Conservation (phyloP, 2,113 vertebrate genomes). For the Platichthys flesus region DNA sequence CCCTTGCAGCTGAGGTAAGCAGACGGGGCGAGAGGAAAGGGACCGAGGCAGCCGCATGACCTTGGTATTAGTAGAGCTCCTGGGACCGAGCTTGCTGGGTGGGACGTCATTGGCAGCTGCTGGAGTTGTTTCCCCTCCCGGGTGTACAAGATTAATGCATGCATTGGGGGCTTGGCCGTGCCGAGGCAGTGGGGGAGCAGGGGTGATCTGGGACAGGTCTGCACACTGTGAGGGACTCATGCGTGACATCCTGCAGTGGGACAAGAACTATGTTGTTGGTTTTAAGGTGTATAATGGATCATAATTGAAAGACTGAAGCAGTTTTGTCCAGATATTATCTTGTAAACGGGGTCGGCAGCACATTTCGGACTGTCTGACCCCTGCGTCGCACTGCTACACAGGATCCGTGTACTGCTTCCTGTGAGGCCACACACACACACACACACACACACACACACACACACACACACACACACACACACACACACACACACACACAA, state of each 20-base stretch:
- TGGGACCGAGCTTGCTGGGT: constrained; percentile 78
- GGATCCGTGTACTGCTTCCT: constrained; percentile 35
- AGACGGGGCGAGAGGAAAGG: constrained; percentile 53
- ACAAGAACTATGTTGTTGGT: not conserved
- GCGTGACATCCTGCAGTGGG: constrained; percentile 11
- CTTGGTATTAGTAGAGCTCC: constrained; percentile 84
- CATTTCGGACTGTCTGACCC: constrained; percentile 21
- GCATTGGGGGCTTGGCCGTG: constrained; percentile 54
- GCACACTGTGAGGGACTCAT: constrained; percentile 22
- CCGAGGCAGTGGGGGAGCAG: constrained; percentile 40
- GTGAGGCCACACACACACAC: constrained; percentile 23
- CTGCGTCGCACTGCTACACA: constrained; percentile 25
- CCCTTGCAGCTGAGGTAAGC: constrained; percentile 54
- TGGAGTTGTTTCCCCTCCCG: constrained; percentile 73
- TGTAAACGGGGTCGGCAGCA: not conserved
- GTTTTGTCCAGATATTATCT: not conserved
- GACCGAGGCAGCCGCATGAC: constrained; percentile 69
- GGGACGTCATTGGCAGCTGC: constrained; percentile 79
- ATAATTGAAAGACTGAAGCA: not conserved
- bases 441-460: constrained; percentile 3
- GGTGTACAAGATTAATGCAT: constrained; percentile 72
- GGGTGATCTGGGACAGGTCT: constrained; percentile 38
- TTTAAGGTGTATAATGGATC: constrained; percentile 9
- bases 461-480: too few relatives aligned
- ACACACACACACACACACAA: not conserved